A percentile compares a stretch with the other conserved stretches of the same genome.
Evolutionary conservation across 2,888 invertebrate genomes (phyloP).

Genomic region (Didymodactylos carnosus): DNA sequence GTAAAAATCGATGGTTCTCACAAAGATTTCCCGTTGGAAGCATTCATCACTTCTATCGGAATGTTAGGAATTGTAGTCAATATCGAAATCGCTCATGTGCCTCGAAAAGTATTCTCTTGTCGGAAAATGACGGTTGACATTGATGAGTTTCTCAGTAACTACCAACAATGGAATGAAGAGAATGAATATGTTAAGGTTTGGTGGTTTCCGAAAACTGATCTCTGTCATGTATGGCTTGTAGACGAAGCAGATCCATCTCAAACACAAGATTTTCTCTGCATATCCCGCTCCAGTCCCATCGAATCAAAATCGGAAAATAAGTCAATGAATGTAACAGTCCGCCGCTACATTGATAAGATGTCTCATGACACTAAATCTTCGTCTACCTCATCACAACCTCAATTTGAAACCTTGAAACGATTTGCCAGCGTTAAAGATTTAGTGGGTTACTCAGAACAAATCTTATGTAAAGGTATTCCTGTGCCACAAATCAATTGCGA

Average conservation of each 20-base stretch:
- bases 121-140: background rate
- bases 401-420: background rate
- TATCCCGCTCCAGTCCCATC: too few relatives aligned
- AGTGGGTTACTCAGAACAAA: background rate
- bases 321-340: too few relatives aligned
- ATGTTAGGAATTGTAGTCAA: background rate
- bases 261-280: background rate
- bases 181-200: background rate
- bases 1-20: too few relatives aligned
- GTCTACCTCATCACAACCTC: background rate
- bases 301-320: too few relatives aligned
- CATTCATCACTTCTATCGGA: background rate
- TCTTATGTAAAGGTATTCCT: background rate
- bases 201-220: background rate
- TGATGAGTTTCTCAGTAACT: background rate
- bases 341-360: too few relatives aligned
- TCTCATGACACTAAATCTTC: background rate
- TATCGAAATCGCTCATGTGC: background rate
- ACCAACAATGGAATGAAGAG: background rate
- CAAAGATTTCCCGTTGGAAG: background rate
- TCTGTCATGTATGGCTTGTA: constrained; percentile 1
- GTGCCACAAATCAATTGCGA: background rate
- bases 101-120: background rate
- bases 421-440: background rate
- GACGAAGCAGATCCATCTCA: background rate